Evolutionary conservation across 2,888 invertebrate species (phyloP).

Genomic region (Parnassius glacialis): DNA sequence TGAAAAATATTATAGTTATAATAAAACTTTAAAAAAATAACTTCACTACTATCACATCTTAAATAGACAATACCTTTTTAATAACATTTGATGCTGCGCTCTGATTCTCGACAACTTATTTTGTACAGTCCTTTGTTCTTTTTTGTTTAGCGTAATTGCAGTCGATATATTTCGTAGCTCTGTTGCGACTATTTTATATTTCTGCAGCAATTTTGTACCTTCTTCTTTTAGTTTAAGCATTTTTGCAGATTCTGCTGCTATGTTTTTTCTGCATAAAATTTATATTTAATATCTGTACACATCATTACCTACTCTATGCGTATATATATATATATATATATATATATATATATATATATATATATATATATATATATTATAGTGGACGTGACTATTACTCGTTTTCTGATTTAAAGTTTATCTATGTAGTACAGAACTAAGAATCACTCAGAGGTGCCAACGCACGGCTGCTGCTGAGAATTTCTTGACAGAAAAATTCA

Average conservation of each 20-base stretch:
- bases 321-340: too few relatives aligned
- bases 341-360: too few relatives aligned
- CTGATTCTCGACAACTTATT: constrained; percentile 60
- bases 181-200: constrained; percentile 67
- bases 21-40: constrained; percentile 13
- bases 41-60: not conserved
- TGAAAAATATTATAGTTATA: constrained; percentile 41
- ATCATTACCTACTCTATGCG: not conserved
- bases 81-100: constrained; percentile 64
- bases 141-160: constrained; percentile 68
- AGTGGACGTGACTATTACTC: too few relatives aligned
- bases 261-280: constrained; percentile 58
- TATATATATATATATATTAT: too few relatives aligned
- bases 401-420: too few relatives aligned
- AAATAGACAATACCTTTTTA: constrained; percentile 60
- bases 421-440: too few relatives aligned
- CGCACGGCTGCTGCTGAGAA: too few relatives aligned
- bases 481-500: too few relatives aligned
- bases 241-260: constrained; percentile 69
- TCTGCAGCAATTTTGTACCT: constrained; percentile 60
- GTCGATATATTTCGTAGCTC: constrained; percentile 67
- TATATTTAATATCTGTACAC: constrained; percentile 5
- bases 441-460: too few relatives aligned
- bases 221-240: constrained; percentile 69
- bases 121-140: constrained; percentile 61